Evolutionary conservation across 1,140 invertebrate genomes (phyloP).

Genomic region (Potamilus streckersoni): DNA sequence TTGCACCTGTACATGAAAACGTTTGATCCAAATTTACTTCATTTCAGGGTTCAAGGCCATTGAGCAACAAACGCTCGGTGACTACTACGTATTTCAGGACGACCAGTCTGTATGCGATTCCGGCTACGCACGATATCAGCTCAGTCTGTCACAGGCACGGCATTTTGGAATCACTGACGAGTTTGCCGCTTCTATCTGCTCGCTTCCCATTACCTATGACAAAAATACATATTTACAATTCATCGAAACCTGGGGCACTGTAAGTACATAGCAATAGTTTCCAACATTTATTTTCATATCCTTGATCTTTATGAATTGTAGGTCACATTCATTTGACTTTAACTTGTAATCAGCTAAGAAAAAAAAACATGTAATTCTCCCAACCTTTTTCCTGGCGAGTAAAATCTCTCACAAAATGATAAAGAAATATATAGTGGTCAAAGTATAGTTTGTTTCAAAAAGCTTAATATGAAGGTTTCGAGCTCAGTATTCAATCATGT

Average conservation of each 20-base stretch:
- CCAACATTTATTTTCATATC: no score
- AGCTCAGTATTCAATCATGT: no score
- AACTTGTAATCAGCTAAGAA: no score
- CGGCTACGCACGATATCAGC: conserved; percentile 23
- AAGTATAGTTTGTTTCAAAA: no score
- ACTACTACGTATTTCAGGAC: conserved; percentile 30
- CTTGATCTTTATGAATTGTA: no score
- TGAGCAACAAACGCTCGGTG: conserved; percentile 21
- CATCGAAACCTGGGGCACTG: conserved; percentile 29
- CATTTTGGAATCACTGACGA: conserved; percentile 29
- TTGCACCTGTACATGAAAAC: no score
- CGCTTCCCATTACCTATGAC: conserved; percentile 22
- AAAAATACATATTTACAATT: conserved; percentile 12
- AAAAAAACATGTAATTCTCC: no score
- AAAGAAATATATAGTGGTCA: no score
- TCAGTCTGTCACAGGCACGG: conserved; percentile 12
- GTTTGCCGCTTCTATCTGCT: conserved; percentile 26
- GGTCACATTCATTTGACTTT: no score
- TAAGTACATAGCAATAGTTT: conserved; percentile 4
- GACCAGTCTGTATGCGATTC: conserved; percentile 24
- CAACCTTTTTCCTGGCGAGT: no score
- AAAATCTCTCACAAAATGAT: no score
- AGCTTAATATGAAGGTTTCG: no score
- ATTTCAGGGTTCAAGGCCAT: conserved; percentile 24
- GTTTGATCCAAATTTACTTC: neutral